Conservation (phyloP, 2,797 vertebrate species). For the Falco naumanni region DNA sequence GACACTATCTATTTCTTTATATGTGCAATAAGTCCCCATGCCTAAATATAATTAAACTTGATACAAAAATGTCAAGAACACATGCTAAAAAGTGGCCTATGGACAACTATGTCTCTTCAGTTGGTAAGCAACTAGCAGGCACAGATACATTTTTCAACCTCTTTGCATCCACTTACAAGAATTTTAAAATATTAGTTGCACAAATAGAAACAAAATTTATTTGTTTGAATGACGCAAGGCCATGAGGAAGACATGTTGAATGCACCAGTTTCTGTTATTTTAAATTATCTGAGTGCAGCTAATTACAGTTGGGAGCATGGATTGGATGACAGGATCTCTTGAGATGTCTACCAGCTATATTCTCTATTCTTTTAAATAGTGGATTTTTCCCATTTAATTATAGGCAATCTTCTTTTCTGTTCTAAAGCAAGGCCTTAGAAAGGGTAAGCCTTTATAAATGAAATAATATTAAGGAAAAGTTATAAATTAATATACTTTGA, state of each 20-base stretch:
- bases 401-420: background rate
- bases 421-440: background rate
- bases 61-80: background rate
- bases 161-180: background rate
- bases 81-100: background rate
- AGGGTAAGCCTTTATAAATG: background rate
- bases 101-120: background rate
- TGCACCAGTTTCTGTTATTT: background rate
- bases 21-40: background rate
- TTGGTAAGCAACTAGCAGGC: background rate
- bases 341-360: background rate
- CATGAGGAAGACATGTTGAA: background rate
- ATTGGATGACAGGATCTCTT: background rate
- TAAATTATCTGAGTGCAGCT: background rate
- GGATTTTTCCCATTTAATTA: background rate
- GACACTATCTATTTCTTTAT: background rate
- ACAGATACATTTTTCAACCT: background rate
- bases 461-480: background rate
- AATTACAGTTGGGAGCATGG: fast-evolving
- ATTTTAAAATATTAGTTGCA: background rate
- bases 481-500: background rate
- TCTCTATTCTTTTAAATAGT: background rate
- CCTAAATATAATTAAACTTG: background rate
- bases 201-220: background rate
- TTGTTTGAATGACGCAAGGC: background rate